A percentile compares a stretch with the other conserved stretches of the same genome.
Evolutionary conservation across 2,113 vertebrate species (phyloP).

Genomic region (Orcinus orca): DNA sequence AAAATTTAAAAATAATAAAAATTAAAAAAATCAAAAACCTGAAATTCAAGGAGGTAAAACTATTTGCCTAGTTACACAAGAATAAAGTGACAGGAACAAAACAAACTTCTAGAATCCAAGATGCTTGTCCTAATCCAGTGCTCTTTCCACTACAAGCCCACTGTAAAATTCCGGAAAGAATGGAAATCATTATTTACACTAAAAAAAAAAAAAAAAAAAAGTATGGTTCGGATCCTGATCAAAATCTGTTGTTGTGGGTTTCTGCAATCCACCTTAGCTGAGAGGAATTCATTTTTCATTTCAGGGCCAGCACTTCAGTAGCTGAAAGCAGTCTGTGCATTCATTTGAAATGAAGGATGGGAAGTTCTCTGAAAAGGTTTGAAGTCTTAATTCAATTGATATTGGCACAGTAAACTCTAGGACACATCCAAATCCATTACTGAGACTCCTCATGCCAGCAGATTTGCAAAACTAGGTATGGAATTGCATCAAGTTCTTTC

Average conservation of each 20-base stretch:
- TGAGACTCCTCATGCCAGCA: slow-evolving; percentile 46
- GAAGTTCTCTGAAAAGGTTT: slow-evolving; percentile 74
- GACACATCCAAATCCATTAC: slow-evolving; percentile 71
- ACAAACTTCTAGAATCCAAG: neutral
- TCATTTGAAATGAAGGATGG: slow-evolving; percentile 67
- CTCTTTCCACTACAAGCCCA: neutral
- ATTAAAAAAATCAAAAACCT: neutral
- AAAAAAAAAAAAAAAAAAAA: neutral
- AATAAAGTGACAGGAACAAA: neutral
- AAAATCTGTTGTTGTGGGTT: slow-evolving; percentile 46
- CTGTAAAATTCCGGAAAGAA: slow-evolving; percentile 25
- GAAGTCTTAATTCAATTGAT: slow-evolving; percentile 75
- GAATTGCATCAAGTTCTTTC: slow-evolving; percentile 31
- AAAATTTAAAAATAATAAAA: neutral
- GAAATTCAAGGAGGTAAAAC: neutral
- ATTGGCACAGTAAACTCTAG: slow-evolving; percentile 63
- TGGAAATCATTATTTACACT: slow-evolving; percentile 30
- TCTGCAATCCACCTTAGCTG: slow-evolving; percentile 57
- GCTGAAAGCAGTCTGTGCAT: slow-evolving; percentile 45
- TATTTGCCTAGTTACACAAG: neutral
- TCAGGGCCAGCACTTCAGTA: slow-evolving; percentile 26
- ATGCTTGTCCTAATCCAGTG: neutral
- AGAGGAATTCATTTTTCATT: slow-evolving; percentile 62
- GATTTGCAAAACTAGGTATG: slow-evolving; percentile 47
- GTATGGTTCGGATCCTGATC: slow-evolving; percentile 24